Percentiles rank a stretch among this genome's conserved stretches.
Conservation (phyloP, 2,113 vertebrate genomes). For the Ailurus styani region DNA sequence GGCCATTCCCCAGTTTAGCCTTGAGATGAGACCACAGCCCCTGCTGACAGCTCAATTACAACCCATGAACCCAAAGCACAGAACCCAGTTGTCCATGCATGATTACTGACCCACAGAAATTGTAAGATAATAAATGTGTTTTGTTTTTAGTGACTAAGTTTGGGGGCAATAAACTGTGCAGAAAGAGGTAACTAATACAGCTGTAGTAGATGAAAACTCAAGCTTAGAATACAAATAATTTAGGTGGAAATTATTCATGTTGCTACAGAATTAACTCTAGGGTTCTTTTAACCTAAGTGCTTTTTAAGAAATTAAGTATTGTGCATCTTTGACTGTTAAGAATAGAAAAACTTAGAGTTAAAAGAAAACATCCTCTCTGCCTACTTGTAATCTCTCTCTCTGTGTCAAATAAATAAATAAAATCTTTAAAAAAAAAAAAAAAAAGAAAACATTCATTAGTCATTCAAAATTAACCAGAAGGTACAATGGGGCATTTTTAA, state of each 20-base stretch:
- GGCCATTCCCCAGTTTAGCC: neutral
- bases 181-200: neutral
- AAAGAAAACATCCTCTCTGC: too few relatives aligned
- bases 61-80: neutral
- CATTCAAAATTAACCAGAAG: neutral
- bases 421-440: too few relatives aligned
- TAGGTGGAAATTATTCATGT: neutral
- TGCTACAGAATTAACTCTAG: neutral
- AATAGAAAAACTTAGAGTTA: neutral
- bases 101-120: neutral
- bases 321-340: neutral
- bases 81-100: neutral
- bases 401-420: too few relatives aligned
- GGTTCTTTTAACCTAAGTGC: neutral
- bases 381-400: too few relatives aligned
- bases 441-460: neutral
- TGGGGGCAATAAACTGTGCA: neutral
- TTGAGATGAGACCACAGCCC: neutral
- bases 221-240: neutral
- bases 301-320: neutral
- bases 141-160: neutral
- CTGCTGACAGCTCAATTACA: fast-evolving
- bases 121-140: neutral
- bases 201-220: neutral
- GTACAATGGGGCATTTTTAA: neutral